Evolutionary conservation across 2,797 vertebrate species (phyloP).

Genomic region (Delichon dasypus): DNA sequence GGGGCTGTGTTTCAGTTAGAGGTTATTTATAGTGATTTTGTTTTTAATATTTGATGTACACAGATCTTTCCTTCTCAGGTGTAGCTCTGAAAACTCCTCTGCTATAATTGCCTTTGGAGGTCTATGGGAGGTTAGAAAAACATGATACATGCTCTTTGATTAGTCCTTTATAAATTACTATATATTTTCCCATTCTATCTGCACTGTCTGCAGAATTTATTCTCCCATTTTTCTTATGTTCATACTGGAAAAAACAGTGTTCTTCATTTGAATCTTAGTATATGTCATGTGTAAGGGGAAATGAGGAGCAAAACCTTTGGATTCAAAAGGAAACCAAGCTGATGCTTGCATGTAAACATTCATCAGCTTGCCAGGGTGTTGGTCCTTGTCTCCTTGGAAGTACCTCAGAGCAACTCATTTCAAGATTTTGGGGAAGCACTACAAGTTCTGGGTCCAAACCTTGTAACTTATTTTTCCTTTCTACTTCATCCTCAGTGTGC

Average conservation of each 20-base stretch:
- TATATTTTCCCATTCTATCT: background rate
- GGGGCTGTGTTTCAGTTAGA: constrained; percentile 12
- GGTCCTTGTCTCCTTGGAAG: background rate
- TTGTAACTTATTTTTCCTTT: background rate
- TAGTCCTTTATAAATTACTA: background rate
- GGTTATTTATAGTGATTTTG: constrained; percentile 61
- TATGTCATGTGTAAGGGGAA: background rate
- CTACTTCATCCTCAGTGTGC: background rate
- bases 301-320: background rate
- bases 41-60: constrained; percentile 60
- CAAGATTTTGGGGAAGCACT: background rate
- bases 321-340: background rate
- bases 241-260: background rate
- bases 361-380: background rate
- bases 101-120: constrained; percentile 3
- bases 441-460: background rate
- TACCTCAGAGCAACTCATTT: background rate
- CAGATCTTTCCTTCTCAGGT: constrained; percentile 59
- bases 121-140: constrained; percentile 14
- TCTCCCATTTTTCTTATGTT: background rate
- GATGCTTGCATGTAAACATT: background rate
- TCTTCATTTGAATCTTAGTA: background rate
- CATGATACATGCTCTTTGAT: background rate
- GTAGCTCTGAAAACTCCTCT: constrained; percentile 34
- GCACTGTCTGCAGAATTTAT: background rate